phyloP scores from a whole-genome alignment of 2,113 vertebrate genomes.

The Calyptomena viridis region DNA sequence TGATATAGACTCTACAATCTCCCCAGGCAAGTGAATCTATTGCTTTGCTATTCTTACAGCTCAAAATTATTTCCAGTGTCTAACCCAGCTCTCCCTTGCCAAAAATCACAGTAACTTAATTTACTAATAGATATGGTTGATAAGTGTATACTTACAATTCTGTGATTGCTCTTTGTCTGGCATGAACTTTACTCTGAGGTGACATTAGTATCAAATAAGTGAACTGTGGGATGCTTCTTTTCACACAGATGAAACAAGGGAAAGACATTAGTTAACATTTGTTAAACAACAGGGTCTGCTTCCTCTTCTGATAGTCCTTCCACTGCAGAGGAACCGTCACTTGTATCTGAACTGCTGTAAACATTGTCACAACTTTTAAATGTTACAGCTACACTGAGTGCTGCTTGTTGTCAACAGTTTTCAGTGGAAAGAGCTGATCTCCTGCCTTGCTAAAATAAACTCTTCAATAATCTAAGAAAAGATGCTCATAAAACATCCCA shows the following conservation, averaged over 20 bases:
- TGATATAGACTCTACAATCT: neutral
- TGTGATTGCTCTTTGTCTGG: slow-evolving; percentile 32
- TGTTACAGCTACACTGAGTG: neutral
- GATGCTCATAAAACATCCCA: neutral
- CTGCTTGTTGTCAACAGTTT: slow-evolving; percentile 11
- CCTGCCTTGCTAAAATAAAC: slow-evolving; percentile 7
- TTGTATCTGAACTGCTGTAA: neutral
- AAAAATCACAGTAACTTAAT: slow-evolving; percentile 53
- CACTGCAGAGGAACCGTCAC: neutral
- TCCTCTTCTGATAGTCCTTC: neutral
- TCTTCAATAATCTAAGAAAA: slow-evolving; percentile 7
- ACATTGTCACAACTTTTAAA: slow-evolving; percentile 15
- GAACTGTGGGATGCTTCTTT: slow-evolving; percentile 47
- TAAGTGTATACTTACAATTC: slow-evolving; percentile 34
- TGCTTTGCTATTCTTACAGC: slow-evolving; percentile 10
- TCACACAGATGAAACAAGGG: slow-evolving; percentile 23
- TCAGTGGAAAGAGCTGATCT: neutral
- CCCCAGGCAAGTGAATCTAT: slow-evolving; percentile 15
- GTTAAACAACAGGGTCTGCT: neutral
- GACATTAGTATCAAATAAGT: slow-evolving; percentile 48
- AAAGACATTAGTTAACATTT: slow-evolving; percentile 10
- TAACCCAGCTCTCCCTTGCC: slow-evolving; percentile 27
- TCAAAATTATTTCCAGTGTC: neutral
- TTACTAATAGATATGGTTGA: slow-evolving; percentile 47
- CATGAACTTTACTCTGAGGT: slow-evolving; percentile 47